Evolutionary conservation across 1,140 invertebrate genomes (phyloP).

Genomic region (Hydropsyche tenuis): DNA sequence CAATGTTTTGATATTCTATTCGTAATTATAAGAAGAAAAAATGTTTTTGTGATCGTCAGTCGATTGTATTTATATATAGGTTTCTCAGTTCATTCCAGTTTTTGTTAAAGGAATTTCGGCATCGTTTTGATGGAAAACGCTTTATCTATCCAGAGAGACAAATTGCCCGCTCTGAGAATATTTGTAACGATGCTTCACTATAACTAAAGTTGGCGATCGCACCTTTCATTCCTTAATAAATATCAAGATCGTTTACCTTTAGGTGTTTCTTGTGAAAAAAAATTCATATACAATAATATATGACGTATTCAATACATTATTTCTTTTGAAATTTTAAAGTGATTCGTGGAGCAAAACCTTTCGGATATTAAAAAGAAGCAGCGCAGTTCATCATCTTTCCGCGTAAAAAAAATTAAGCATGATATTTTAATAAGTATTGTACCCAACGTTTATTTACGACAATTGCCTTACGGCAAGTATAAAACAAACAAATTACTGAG

Average conservation of each 20-base stretch:
- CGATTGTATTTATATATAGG: neutral
- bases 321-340: too few species aligned
- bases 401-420: too few species aligned
- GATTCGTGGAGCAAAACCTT: too few species aligned
- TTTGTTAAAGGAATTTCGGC: neutral
- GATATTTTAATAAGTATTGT: too few species aligned
- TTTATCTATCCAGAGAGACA: neutral
- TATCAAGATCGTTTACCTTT: too few species aligned
- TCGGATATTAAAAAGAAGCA: too few species aligned
- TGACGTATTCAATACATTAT: too few species aligned
- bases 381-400: too few species aligned
- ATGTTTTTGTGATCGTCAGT: neutral
- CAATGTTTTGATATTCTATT: neutral
- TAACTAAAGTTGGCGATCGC: too few species aligned
- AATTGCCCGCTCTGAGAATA: conserved; percentile 3
- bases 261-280: too few species aligned
- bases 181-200: neutral
- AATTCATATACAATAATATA: too few species aligned
- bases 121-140: conserved; percentile 14
- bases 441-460: neutral
- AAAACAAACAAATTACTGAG: neutral
- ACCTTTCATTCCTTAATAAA: too few species aligned
- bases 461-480: conserved; percentile 1
- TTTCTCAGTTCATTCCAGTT: neutral
- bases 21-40: neutral